phyloP scores from a whole-genome alignment of 2,113 vertebrate species.

The Shinisaurus crocodilurus region DNA sequence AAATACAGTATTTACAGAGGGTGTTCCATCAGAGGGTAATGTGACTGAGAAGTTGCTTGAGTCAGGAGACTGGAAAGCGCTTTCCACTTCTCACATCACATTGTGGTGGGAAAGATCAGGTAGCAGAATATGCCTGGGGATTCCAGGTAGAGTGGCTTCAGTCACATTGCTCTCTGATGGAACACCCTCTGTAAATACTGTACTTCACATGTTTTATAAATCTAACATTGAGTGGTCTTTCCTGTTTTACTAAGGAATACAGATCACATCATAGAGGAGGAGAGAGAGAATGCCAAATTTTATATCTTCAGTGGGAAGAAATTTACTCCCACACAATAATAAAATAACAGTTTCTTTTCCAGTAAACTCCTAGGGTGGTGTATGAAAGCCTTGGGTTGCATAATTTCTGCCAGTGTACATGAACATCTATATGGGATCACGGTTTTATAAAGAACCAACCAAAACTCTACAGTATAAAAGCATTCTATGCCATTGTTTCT shows the following conservation, averaged over 20 bases:
- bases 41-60: neutral
- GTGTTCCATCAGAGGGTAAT: neutral
- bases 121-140: neutral
- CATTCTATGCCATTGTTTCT: no score
- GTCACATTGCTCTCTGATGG: neutral
- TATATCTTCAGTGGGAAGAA: neutral
- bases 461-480: no score
- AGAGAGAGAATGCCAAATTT: neutral
- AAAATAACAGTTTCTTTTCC: neutral
- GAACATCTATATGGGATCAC: no score
- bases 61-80: neutral
- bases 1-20: neutral
- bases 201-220: neutral
- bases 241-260: neutral
- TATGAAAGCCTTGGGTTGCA: no score
- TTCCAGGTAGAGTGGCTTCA: neutral
- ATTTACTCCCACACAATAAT: neutral
- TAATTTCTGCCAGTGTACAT: no score
- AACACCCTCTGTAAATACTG: neutral
- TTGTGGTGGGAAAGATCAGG: neutral
- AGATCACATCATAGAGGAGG: neutral
- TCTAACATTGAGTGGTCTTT: neutral
- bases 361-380: neutral
- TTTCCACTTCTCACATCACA: neutral
- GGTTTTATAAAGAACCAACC: no score